phyloP scores from a whole-genome alignment of 2,797 vertebrate genomes.

The Phylloscopus collybita region DNA sequence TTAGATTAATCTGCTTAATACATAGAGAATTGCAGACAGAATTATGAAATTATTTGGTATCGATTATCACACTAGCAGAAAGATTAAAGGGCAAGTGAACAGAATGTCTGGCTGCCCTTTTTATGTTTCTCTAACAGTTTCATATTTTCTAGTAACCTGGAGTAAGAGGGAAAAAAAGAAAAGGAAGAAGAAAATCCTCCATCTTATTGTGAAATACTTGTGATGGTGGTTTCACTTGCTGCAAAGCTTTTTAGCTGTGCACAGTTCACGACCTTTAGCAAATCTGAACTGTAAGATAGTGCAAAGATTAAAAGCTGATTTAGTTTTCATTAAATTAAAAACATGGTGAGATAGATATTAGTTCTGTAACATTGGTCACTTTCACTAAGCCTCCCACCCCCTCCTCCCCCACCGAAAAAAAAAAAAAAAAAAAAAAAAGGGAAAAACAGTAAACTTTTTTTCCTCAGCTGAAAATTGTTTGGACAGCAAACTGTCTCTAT shows the following conservation, averaged over 20 bases:
- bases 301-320: neutral
- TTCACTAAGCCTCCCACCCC: neutral
- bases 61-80: neutral
- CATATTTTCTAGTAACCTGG: constrained; percentile 20
- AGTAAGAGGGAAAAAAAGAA: neutral
- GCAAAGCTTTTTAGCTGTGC: neutral
- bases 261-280: neutral
- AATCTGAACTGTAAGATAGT: neutral
- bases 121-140: neutral
- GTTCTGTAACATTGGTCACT: neutral
- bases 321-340: neutral
- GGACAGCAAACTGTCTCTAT: neutral
- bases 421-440: too few species aligned
- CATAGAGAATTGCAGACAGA: neutral
- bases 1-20: neutral
- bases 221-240: constrained; percentile 15
- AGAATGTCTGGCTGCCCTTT: constrained; percentile 32
- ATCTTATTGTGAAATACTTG: constrained; percentile 33
- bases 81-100: constrained; percentile 1
- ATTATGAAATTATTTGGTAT: constrained; percentile 32
- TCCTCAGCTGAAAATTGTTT: neutral
- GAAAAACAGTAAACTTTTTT: neutral
- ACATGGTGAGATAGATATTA: neutral
- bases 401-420: too few species aligned
- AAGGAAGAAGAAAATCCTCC: neutral